These are phyloP conservation scores for Styela clava DNA, from an alignment of 23 tunicate species.

Conservation along the genomic window DNA sequence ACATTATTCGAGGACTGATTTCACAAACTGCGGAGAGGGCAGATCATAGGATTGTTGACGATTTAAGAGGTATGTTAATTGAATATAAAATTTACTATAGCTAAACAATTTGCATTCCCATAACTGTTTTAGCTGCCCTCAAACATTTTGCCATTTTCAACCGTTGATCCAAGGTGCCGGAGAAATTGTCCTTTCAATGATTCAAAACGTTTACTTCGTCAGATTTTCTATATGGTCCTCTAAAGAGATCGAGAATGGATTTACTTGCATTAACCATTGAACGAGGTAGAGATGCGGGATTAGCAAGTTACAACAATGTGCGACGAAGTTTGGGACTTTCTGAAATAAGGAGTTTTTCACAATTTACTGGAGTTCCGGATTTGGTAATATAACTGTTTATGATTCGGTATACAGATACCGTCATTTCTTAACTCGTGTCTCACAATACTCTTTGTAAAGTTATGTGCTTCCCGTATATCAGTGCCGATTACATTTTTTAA, in stretches of 20 bases:
- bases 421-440: no score
- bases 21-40: conserved; percentile 59
- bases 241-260: conserved; percentile 75
- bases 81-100: neutral
- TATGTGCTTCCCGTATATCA: neutral
- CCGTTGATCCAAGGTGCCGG: no score
- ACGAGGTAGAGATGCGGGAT: conserved; percentile 85
- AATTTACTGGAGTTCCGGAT: conserved; percentile 46
- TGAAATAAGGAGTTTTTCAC: conserved; percentile 22
- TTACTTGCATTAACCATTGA: conserved; percentile 80
- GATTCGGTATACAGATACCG: conserved; percentile 6
- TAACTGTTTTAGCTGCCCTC: no score
- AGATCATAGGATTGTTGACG: conserved; percentile 62
- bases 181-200: no score
- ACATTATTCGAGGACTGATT: conserved; percentile 59
- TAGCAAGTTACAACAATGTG: conserved; percentile 66
- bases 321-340: conserved; percentile 39
- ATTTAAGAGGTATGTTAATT: conserved; percentile 50
- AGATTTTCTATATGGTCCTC: conserved; percentile 80
- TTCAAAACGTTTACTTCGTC: no score
- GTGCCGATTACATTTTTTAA: neutral
- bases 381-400: conserved; percentile 49
- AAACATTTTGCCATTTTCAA: no score
- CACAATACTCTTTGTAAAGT: no score
- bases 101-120: no score